Base-by-base conservation (phyloP, 2,888 invertebrate genomes). In the Protodeltote pygarga region DNA sequence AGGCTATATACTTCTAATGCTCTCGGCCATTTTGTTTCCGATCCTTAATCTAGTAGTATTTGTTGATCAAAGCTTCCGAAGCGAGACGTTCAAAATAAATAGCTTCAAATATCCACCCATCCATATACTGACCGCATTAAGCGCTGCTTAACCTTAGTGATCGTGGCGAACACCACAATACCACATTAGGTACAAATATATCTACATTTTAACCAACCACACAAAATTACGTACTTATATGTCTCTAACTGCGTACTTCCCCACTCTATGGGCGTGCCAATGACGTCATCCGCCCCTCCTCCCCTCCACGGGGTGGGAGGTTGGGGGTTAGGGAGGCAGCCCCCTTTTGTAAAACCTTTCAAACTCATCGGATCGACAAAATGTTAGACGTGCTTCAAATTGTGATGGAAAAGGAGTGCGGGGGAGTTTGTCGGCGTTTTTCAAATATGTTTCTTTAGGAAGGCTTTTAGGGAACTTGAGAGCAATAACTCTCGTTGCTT, bases 221-320 rank as follows among this genome's bases (percentile, higher is more conserved):
- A 13, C 14, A 14, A 5, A 13, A 5, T 3, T 48, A 14, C 16
- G 6, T 27, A 33, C 11, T 3, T 40, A 19, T 20, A 23, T 20
- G 6, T n/a, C 2, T 1, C 3, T 4, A 38, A 10, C 39, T 52
- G 31, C 55, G 53, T 37, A 42, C 20, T 9, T 11, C 46, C 67
- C 46, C 51, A 32, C 40, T 20, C 17, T n/a, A 5, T 24, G 71
- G 83, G 83, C 83, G 81, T 80, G 76, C 66, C 68, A 52, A 51
- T 81, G 80, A 81, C 81, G 82, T 81, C 82, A 81, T 52, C 68
- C 79, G 78, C 81, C 77, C 70, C 60, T 50, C 29, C 37, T 31
- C 37, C 25, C 44, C 46, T 31, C 13, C 21, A 23, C 25, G 8
- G 11, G 10, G 15, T 16, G 34, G 49, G 58, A 33, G 20, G 33